Percentiles rank a stretch among this genome's conserved stretches.
Evolutionary conservation across 2,113 vertebrate genomes (phyloP).

Genomic region (Scalopus aquaticus): DNA sequence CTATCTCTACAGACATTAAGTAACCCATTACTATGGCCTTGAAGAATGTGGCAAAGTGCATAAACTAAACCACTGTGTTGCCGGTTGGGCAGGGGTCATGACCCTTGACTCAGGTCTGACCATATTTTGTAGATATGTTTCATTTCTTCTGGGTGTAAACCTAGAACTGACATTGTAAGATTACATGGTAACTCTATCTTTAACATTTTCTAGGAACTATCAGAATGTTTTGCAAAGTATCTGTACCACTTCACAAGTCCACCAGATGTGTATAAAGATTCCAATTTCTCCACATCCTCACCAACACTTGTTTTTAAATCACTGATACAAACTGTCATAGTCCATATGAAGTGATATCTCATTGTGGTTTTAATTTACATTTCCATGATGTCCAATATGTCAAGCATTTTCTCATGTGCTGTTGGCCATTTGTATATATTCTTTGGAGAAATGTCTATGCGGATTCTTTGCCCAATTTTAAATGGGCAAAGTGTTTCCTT

Average conservation of each 20-base stretch:
- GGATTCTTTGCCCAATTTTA: neutral
- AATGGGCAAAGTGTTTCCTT: neutral
- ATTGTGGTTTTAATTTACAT: neutral
- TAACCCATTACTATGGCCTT: too few species aligned
- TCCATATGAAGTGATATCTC: neutral
- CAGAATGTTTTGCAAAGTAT: neutral
- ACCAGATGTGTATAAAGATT: neutral
- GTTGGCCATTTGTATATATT: too few species aligned
- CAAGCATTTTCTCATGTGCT: neutral
- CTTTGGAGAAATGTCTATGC: neutral
- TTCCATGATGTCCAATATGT: neutral
- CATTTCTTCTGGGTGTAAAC: neutral
- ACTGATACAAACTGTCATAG: too few species aligned
- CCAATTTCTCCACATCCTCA: neutral
- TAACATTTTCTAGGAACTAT: neutral
- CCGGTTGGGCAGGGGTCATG: too few species aligned
- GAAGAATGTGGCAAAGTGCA: too few species aligned
- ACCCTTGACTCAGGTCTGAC: too few species aligned
- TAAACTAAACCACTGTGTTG: too few species aligned
- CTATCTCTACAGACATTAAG: too few species aligned
- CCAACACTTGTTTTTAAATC: neutral
- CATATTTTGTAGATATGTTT: neutral
- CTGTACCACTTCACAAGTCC: neutral
- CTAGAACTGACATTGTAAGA: neutral
- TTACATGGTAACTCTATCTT: neutral